phyloP scores from a whole-genome alignment of 2,797 vertebrate genomes.

The Bufotes viridis region DNA sequence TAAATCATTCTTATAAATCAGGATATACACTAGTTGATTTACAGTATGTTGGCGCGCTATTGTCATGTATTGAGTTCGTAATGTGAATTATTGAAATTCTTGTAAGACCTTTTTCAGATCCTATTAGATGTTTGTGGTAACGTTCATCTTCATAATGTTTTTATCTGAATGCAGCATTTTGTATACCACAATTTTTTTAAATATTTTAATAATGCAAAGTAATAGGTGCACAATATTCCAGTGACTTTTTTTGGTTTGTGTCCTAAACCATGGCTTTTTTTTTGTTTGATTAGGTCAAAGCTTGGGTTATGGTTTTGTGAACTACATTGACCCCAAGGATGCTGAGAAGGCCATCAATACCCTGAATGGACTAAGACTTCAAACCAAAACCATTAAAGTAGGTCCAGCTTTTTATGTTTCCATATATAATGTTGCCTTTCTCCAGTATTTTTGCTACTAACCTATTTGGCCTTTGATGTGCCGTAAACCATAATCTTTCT shows the following conservation, averaged over 20 bases:
- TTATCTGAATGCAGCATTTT: not conserved
- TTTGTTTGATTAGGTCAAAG: conserved; percentile 85
- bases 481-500: no score
- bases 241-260: not conserved
- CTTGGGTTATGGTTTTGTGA: conserved; percentile 98
- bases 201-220: not conserved
- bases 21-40: no score
- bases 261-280: conserved; percentile 37
- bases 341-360: conserved; percentile 99
- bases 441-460: not conserved
- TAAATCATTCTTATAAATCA: no score
- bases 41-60: no score
- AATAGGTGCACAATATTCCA: not conserved
- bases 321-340: conserved; percentile 97
- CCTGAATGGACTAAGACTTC: conserved; percentile 96
- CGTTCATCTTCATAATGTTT: no score
- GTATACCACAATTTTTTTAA: not conserved
- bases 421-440: not conserved
- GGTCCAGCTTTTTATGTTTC: conserved; percentile 42
- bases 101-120: no score
- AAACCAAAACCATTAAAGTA: conserved; percentile 99
- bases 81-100: no score
- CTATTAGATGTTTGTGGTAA: no score
- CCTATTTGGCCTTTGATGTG: not conserved
- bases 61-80: no score